A percentile compares a stretch with the other conserved stretches of the same genome.
These are phyloP conservation scores for Agapetus fuscipes DNA, from an alignment of 2,888 invertebrate genomes.

Conservation along the genomic window DNA sequence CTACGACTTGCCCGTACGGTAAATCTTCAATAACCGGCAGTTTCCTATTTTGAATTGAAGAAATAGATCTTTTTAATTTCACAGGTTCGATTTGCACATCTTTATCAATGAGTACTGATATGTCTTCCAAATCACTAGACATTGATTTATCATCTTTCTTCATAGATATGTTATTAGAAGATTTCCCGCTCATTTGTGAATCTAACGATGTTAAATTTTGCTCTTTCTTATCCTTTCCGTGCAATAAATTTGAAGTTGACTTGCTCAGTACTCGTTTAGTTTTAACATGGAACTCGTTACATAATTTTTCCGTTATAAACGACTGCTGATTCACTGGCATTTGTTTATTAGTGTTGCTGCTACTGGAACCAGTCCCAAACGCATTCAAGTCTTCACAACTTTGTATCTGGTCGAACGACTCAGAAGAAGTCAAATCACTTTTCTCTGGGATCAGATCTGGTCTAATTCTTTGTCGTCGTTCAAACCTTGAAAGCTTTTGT, in stretches of 20 bases:
- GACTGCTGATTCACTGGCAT: constrained; percentile 49
- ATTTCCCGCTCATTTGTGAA: not conserved
- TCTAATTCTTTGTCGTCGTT: constrained; percentile 43
- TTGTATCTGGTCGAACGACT: constrained; percentile 44
- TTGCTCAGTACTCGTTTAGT: constrained; percentile 55
- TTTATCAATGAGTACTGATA: not conserved
- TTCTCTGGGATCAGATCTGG: constrained; percentile 45
- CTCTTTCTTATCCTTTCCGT: constrained; percentile 45
- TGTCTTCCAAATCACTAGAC: not conserved
- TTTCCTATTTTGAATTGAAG: constrained; percentile 45
- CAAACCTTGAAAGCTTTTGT: constrained; percentile 30
- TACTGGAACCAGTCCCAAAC: constrained; percentile 45
- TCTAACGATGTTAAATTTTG: constrained; percentile 25
- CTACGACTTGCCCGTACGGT: constrained; percentile 61
- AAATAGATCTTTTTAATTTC: constrained; percentile 44
- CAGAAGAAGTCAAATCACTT: constrained; percentile 37
- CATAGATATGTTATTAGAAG: not conserved
- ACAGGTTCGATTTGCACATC: constrained; percentile 22
- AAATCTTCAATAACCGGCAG: constrained; percentile 53
- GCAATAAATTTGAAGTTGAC: constrained; percentile 52
- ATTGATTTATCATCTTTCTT: not conserved
- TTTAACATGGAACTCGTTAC: constrained; percentile 62
- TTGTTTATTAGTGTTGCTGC: constrained; percentile 47
- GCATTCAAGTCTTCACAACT: constrained; percentile 46
- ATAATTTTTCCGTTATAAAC: constrained; percentile 58